phyloP scores from a whole-genome alignment of 2,797 vertebrate species.

The Takifugu ocellatus region DNA sequence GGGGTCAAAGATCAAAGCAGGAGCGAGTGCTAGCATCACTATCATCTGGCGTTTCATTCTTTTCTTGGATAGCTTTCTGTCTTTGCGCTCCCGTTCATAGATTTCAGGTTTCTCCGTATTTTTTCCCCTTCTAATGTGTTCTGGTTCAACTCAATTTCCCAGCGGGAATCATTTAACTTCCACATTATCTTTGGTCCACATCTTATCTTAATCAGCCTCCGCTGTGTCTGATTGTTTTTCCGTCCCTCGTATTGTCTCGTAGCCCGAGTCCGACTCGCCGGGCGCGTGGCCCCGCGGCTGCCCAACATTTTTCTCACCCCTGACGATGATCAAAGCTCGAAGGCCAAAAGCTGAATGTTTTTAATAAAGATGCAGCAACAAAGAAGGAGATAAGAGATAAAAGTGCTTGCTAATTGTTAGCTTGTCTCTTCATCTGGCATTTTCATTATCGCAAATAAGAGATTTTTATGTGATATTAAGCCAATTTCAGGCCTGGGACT shows the following conservation, averaged over 20 bases:
- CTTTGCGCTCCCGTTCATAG: neutral
- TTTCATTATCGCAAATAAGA: neutral
- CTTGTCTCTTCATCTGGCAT: conserved; percentile 13
- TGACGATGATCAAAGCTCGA: conserved; percentile 55
- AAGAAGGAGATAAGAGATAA: conserved; percentile 21
- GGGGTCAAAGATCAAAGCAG: neutral
- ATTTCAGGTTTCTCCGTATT: conserved; percentile 36
- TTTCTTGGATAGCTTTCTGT: neutral
- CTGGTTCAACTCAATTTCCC: conserved; percentile 48
- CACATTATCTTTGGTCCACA: conserved; percentile 50
- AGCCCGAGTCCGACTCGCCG: conserved; percentile 14
- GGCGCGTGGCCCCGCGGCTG: conserved; percentile 25
- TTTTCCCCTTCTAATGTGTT: conserved; percentile 36
- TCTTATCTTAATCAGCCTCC: conserved; percentile 58
- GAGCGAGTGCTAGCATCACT: too few species aligned
- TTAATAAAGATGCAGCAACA: conserved; percentile 27
- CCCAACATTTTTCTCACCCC: conserved; percentile 42
- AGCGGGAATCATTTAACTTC: conserved; percentile 49
- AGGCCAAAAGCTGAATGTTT: conserved; percentile 39
- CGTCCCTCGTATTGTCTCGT: neutral
- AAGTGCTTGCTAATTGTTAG: conserved; percentile 16
- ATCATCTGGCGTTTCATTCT: neutral
- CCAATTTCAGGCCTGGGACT: too few species aligned
- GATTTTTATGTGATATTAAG: too few species aligned
- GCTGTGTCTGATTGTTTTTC: conserved; percentile 37